Evolutionary conservation across 92 coral and sea anemone species (phyloP).

Genomic region (Montipora capitata): DNA sequence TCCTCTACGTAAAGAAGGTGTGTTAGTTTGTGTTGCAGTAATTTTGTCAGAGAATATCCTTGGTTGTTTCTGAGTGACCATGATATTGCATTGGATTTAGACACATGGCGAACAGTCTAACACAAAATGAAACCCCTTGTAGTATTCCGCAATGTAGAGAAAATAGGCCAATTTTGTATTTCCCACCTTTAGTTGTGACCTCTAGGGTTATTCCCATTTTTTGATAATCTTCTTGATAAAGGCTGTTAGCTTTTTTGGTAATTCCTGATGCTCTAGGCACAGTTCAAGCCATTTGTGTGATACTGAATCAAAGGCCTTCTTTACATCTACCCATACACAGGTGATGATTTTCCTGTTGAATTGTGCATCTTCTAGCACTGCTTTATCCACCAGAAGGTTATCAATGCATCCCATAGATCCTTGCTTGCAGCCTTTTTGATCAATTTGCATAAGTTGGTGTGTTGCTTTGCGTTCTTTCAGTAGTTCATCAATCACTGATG

Average conservation of each 20-base stretch:
- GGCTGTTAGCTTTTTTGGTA: slow-evolving; percentile 1
- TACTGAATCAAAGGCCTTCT: slow-evolving; percentile 25
- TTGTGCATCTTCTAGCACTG: slow-evolving; percentile 28
- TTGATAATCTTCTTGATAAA: slow-evolving; percentile 7
- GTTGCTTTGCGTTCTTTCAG: neutral
- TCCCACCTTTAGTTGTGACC: slow-evolving; percentile 6
- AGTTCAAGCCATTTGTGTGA: slow-evolving; percentile 27
- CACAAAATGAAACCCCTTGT: slow-evolving; percentile 38
- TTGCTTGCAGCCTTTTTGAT: slow-evolving; percentile 30
- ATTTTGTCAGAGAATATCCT: neutral
- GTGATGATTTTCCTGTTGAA: slow-evolving; percentile 18
- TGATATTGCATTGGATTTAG: slow-evolving; percentile 10
- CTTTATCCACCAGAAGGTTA: slow-evolving; percentile 13
- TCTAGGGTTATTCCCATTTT: slow-evolving; percentile 20
- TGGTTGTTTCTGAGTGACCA: slow-evolving; percentile 14
- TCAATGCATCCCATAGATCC: slow-evolving; percentile 36
- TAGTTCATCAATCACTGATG: slow-evolving; percentile 9
- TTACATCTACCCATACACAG: slow-evolving; percentile 17
- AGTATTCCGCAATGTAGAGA: neutral
- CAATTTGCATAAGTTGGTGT: slow-evolving; percentile 27
- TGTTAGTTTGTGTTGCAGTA: neutral
- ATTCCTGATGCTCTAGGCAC: neutral
- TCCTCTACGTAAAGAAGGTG: slow-evolving; percentile 3
- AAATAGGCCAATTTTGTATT: slow-evolving; percentile 11
- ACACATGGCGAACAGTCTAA: slow-evolving; percentile 22